Evolutionary conservation across 2,888 invertebrate genomes (phyloP).

Genomic region (Octonoba sinensis): DNA sequence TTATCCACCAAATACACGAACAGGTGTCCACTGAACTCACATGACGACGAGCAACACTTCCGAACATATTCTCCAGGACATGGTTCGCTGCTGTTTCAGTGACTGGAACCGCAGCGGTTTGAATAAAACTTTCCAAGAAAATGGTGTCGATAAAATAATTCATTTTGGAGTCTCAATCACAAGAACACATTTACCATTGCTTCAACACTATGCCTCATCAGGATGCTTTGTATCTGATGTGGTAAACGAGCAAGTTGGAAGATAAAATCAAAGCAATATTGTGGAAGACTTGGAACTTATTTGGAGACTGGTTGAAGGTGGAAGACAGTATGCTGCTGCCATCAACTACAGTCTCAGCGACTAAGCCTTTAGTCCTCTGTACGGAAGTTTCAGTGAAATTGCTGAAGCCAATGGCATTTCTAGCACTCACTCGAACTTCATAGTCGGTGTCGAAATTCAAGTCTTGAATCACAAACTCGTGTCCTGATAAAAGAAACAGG

Average conservation of each 20-base stretch:
- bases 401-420: constrained; percentile 65
- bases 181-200: background rate
- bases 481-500: constrained; percentile 17
- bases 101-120: too few species aligned
- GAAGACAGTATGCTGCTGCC: constrained; percentile 75
- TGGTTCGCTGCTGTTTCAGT: too few species aligned
- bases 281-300: background rate
- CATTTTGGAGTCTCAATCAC: constrained; percentile 14
- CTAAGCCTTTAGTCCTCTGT: constrained; percentile 54
- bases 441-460: constrained; percentile 56
- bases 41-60: too few species aligned
- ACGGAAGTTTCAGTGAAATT: constrained; percentile 53
- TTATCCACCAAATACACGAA: too few species aligned
- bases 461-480: constrained; percentile 48
- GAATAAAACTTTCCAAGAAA: constrained; percentile 4
- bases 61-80: too few species aligned
- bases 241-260: background rate
- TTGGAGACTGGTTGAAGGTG: constrained; percentile 39
- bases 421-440: constrained; percentile 61
- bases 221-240: background rate
- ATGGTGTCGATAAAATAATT: background rate
- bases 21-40: too few species aligned
- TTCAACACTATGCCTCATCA: background rate
- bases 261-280: constrained; percentile 4
- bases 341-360: constrained; percentile 56